phyloP scores from a whole-genome alignment of 2,888 invertebrate species.

The Scaptomyza cyrtandrae region DNA sequence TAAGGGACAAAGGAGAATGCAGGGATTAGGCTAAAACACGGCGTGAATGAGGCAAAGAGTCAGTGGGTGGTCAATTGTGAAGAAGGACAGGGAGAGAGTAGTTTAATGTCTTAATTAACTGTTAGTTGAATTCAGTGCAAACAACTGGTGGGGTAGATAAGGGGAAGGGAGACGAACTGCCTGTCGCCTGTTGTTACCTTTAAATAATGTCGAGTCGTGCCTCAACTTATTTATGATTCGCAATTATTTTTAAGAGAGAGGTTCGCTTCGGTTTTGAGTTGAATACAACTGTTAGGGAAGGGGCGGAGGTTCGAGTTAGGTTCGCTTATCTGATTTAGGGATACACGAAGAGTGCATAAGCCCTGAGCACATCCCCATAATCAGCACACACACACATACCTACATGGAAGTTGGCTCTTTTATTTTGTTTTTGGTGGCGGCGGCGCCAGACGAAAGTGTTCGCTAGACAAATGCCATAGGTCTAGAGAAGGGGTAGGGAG shows the following conservation, averaged over 20 bases:
- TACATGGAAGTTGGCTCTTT: constrained; percentile 17
- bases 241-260: constrained; percentile 64
- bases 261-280: constrained; percentile 4
- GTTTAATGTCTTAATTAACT: constrained; percentile 75
- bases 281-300: neutral
- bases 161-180: constrained; percentile 14
- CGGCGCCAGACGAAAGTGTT: constrained; percentile 72
- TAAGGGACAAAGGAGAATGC: neutral
- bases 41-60: constrained; percentile 10
- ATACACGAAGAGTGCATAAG: constrained; percentile 68
- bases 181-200: constrained; percentile 48
- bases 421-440: constrained; percentile 36
- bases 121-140: constrained; percentile 64
- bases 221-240: constrained; percentile 72
- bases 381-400: constrained; percentile 28
- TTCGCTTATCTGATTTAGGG: constrained; percentile 66
- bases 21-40: constrained; percentile 25
- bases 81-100: constrained; percentile 10
- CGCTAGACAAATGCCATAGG: constrained; percentile 63
- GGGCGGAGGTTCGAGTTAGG: constrained; percentile 17
- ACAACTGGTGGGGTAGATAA: constrained; percentile 19
- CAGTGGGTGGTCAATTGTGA: neutral
- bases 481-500: neutral
- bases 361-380: constrained; percentile 43
- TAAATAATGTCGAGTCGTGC: constrained; percentile 70